Percentiles rank a stretch among this genome's conserved stretches.
Conservation (phyloP, 1,140 invertebrate genomes). For the Brachionus manjavacas region DNA sequence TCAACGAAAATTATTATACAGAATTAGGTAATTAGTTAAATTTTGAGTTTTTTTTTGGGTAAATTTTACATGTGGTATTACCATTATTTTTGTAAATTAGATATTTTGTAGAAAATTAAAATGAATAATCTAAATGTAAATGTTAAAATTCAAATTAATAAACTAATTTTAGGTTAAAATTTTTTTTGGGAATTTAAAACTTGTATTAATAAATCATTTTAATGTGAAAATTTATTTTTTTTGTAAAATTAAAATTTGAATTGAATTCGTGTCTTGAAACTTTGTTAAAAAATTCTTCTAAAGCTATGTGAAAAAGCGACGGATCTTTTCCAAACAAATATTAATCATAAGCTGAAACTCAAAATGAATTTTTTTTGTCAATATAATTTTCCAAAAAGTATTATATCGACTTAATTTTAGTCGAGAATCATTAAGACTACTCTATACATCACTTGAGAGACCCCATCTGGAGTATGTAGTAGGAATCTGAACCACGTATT, state of each 20-base stretch:
- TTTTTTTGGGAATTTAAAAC: not conserved
- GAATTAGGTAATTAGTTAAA: slow-evolving; percentile 65
- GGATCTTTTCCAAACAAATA: no score
- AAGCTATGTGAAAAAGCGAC: no score
- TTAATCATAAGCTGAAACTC: no score
- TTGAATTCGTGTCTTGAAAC: no score
- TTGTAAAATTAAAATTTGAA: not conserved
- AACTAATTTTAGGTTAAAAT: not conserved
- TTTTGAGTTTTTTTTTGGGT: not conserved
- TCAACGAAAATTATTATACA: slow-evolving; percentile 92
- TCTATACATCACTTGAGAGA: no score
- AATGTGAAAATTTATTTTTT: not conserved
- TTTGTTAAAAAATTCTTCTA: no score
- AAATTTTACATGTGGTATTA: not conserved
- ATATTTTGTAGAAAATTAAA: not conserved
- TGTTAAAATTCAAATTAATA: not conserved
- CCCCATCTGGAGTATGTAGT: no score
- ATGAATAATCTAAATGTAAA: not conserved
- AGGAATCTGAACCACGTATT: no score
- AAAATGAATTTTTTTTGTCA: no score
- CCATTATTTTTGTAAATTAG: not conserved
- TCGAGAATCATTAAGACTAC: no score
- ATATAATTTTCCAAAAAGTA: no score
- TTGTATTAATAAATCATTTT: not conserved
- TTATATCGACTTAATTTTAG: no score